Percentiles rank a stretch among this genome's conserved stretches.
Conservation (phyloP, 2,113 vertebrate genomes). For the Psilopogon haemacephalus region DNA sequence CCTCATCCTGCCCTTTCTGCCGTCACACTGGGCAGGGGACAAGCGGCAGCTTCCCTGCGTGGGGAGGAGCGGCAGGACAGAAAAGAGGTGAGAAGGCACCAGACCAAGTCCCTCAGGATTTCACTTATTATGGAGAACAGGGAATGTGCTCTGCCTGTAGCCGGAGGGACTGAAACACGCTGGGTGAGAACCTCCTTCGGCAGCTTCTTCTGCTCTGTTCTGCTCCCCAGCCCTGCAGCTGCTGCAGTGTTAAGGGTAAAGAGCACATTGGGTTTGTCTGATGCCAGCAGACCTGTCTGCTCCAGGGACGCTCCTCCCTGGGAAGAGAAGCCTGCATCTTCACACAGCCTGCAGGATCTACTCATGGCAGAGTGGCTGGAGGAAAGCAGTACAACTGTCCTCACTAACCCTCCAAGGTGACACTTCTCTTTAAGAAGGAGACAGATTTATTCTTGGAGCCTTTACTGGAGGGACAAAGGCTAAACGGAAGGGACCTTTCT, state of each 20-base stretch:
- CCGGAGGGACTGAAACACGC: background rate
- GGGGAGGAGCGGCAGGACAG: background rate
- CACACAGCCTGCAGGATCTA: too few species aligned
- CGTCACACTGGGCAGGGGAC: too few species aligned
- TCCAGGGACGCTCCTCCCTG: background rate
- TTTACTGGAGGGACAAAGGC: background rate
- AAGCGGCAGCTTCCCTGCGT: background rate
- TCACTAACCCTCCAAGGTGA: background rate
- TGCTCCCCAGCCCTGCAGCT: background rate
- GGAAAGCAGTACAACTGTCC: background rate
- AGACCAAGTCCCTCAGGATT: background rate
- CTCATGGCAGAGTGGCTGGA: background rate
- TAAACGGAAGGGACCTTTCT: background rate
- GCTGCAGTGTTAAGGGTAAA: background rate
- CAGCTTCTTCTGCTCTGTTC: accelerated
- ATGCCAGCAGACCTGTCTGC: background rate
- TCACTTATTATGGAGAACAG: background rate
- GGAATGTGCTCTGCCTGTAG: background rate
- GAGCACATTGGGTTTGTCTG: accelerated
- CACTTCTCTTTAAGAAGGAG: background rate
- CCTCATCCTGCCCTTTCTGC: too few species aligned
- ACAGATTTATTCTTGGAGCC: background rate
- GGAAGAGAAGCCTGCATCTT: background rate
- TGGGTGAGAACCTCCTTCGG: background rate
- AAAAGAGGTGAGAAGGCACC: background rate